phyloP scores from a whole-genome alignment of 2,797 vertebrate genomes.

The Chanos chanos region DNA sequence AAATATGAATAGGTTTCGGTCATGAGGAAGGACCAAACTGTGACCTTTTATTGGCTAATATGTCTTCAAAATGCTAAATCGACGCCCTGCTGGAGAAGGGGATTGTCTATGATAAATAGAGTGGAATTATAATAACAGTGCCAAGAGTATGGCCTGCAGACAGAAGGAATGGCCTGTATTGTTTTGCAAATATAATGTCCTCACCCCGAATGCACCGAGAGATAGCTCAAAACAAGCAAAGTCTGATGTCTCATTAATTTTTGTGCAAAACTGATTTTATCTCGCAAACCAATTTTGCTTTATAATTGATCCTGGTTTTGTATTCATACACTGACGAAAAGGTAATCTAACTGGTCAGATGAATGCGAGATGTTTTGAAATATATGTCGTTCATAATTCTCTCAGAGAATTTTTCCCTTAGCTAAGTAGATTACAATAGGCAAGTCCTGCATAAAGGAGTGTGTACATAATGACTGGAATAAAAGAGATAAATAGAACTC shows the following conservation, averaged over 20 bases:
- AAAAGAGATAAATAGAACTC: too few species aligned
- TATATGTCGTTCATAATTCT: neutral
- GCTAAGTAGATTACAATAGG: too few species aligned
- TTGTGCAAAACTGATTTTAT: constrained; percentile 47
- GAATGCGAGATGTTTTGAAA: constrained; percentile 6
- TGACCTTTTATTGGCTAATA: constrained; percentile 22
- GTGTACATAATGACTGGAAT: too few species aligned
- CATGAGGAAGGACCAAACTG: constrained; percentile 26
- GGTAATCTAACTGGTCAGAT: constrained; percentile 10
- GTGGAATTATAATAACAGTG: constrained; percentile 31
- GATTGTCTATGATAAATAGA: constrained; percentile 46
- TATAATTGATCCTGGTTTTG: constrained; percentile 57
- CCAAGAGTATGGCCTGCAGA: constrained; percentile 38
- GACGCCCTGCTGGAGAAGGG: constrained; percentile 23
- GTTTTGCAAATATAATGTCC: constrained; percentile 29
- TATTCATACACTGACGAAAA: constrained; percentile 50
- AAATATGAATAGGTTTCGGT: constrained; percentile 34
- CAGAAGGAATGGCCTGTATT: constrained; percentile 21
- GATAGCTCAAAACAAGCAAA: constrained; percentile 19
- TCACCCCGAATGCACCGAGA: constrained; percentile 7
- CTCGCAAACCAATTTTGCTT: constrained; percentile 52
- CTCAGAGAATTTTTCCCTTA: too few species aligned
- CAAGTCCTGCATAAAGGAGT: too few species aligned
- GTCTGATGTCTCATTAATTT: constrained; percentile 32
- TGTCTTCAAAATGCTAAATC: constrained; percentile 47